phyloP scores from a whole-genome alignment of 1,140 invertebrate species.

The Oreohelix idahoensis region DNA sequence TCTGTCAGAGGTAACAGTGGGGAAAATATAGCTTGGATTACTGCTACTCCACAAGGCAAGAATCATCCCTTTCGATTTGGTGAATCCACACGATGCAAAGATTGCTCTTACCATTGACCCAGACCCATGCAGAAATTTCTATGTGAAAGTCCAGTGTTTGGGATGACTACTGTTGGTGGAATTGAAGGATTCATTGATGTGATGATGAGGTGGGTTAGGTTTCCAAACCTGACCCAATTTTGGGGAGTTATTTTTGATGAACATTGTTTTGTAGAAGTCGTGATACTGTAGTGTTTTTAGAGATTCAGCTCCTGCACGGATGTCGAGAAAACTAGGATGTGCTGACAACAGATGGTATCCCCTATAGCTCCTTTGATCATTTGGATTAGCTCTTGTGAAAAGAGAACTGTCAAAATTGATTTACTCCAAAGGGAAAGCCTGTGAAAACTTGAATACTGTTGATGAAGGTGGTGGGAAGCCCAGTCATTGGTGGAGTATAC shows the following conservation, averaged over 20 bases:
- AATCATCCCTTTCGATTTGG: conserved; percentile 53
- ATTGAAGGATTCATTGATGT: neutral
- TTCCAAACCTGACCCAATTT: neutral
- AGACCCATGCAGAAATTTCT: conserved; percentile 63
- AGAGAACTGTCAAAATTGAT: conserved; percentile 26
- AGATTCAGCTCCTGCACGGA: neutral
- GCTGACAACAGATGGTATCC: neutral
- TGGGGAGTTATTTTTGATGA: neutral
- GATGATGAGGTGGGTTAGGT: neutral
- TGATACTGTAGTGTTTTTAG: neutral
- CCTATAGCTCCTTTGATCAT: neutral
- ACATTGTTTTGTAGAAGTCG: neutral
- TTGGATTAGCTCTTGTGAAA: conserved; percentile 1
- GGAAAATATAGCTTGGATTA: conserved; percentile 68
- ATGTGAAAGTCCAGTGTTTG: neutral
- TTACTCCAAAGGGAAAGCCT: conserved; percentile 4
- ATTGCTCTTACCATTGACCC: conserved; percentile 66
- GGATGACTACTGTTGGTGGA: conserved; percentile 8
- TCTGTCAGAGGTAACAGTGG: conserved; percentile 63
- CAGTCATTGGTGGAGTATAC: conserved; percentile 24
- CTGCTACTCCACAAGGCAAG: conserved; percentile 67
- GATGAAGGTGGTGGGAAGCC: neutral
- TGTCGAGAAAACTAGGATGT: neutral
- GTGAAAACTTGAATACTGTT: neutral
- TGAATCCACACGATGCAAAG: conserved; percentile 60